Conservation (phyloP, 2,888 invertebrate genomes). For the Leptopterna dolabrata region DNA sequence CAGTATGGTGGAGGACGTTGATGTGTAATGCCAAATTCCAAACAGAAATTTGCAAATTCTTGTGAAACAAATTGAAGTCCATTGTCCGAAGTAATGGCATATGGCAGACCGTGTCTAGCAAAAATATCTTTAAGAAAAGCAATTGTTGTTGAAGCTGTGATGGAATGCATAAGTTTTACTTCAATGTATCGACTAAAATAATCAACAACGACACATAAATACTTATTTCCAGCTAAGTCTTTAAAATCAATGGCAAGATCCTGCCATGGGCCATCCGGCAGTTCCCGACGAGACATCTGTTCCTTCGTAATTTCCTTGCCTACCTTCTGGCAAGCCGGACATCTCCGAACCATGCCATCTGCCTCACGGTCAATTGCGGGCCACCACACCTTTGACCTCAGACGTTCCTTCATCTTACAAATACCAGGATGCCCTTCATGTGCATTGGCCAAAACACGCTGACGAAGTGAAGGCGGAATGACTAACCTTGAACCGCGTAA, state of each 20-base stretch:
- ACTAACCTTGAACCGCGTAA: neutral
- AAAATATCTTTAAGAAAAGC: neutral
- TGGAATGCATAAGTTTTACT: neutral
- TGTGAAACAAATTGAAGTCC: neutral
- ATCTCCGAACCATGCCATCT: neutral
- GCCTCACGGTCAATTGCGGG: slow-evolving; percentile 17
- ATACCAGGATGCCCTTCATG: slow-evolving; percentile 54
- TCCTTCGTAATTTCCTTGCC: neutral
- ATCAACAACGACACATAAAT: neutral
- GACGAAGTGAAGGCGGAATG: neutral
- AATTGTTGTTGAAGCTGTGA: neutral
- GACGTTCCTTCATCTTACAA: slow-evolving; percentile 34
- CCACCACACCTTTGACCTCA: slow-evolving; percentile 50
- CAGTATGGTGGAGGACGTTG: neutral
- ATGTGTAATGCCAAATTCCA: neutral
- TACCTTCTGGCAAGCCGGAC: slow-evolving; percentile 23
- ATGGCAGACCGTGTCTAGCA: slow-evolving; percentile 15
- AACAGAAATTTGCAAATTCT: neutral
- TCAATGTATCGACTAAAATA: neutral
- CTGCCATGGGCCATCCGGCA: slow-evolving; percentile 1
- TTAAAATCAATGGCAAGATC: neutral
- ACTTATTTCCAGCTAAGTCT: neutral
- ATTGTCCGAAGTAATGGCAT: slow-evolving; percentile 6
- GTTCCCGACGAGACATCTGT: neutral
- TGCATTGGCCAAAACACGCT: slow-evolving; percentile 21